phyloP scores from a whole-genome alignment of 2,888 invertebrate species.

The Sarcophaga caerulescens region DNA sequence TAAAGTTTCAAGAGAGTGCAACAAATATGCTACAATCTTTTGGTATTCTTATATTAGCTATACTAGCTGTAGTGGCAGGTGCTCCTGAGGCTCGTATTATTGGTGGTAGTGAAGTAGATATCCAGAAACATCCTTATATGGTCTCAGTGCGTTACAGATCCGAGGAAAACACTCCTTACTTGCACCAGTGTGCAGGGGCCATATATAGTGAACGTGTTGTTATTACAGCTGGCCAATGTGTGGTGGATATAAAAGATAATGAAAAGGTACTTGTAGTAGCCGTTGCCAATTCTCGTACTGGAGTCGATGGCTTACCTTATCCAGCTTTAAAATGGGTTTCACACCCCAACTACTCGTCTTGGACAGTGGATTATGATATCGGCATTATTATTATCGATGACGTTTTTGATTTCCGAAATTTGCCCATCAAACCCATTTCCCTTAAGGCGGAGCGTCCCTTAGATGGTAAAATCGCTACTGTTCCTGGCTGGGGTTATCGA shows the following conservation, averaged over 20 bases:
- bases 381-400: constrained; percentile 81
- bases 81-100: constrained; percentile 72
- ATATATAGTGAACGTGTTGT: constrained; percentile 74
- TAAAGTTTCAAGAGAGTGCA: neutral
- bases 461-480: constrained; percentile 70
- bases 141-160: constrained; percentile 75
- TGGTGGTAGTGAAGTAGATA: constrained; percentile 72
- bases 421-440: constrained; percentile 78
- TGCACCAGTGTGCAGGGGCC: constrained; percentile 77
- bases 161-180: constrained; percentile 67
- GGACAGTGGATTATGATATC: constrained; percentile 82
- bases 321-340: constrained; percentile 72
- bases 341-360: constrained; percentile 72
- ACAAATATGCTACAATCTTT: constrained; percentile 42
- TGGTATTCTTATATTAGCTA: neutral
- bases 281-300: constrained; percentile 74
- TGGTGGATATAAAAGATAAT: constrained; percentile 65
- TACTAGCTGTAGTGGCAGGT: neutral
- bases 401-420: constrained; percentile 80
- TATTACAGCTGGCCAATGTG: constrained; percentile 78
- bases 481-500: constrained; percentile 78
- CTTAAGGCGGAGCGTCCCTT: constrained; percentile 72
- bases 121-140: constrained; percentile 74
- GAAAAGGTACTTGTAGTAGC: constrained; percentile 73
- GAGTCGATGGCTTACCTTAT: constrained; percentile 73